Base-by-base conservation (phyloP, 2,797 vertebrate species). In the Sebastolobus altivelis region DNA sequence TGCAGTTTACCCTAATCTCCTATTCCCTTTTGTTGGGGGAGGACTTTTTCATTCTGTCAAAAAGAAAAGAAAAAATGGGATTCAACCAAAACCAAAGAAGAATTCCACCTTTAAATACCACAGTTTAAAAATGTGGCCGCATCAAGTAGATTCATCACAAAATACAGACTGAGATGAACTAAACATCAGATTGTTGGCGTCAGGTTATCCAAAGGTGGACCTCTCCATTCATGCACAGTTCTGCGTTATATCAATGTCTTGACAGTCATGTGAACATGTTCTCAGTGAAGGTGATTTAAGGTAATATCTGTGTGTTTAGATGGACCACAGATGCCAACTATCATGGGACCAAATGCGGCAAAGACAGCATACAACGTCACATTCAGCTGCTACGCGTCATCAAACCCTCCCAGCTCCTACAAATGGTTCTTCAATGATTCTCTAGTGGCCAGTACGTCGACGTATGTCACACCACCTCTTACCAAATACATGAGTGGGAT, bases 371-470 rank as follows among this genome's bases (percentile, higher is more conserved):
- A 66, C 11, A 84, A 0, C 1, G 18, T 86, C 33, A 92, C 27
- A 12, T 60, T 87, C 58, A 75, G 2, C 35, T 95, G 94, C 59
- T 1, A 37, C 0, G 90, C 91, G 14, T 2, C 40, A 8, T 95
- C 94, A 1, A 16, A 76, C 18, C 94, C 94, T 16, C 37, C 52
- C 22, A 89, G 90, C 72, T n/a, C 1, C 52, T 93, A 90, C 65
- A 20, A 2, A 0, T 94, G 94, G 94, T 76, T 55, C 54, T 89
- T 90, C 81, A 76, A 88, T 58, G 60, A 25, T 8, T 43, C 38
- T 43, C 0, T 18, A 1, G 83, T 90, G 40, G 88, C 90, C 54
- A 80, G 37, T 12, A 79, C 69, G 10, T 78, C 87, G 1, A 12
- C 31, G 61, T 93, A 88, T n/a, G 14, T 60, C n/a, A 89, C 80